Percentiles rank a stretch among this genome's conserved stretches.
phyloP scores from a whole-genome alignment of 1,140 invertebrate species.

The Ooceraea biroi region DNA sequence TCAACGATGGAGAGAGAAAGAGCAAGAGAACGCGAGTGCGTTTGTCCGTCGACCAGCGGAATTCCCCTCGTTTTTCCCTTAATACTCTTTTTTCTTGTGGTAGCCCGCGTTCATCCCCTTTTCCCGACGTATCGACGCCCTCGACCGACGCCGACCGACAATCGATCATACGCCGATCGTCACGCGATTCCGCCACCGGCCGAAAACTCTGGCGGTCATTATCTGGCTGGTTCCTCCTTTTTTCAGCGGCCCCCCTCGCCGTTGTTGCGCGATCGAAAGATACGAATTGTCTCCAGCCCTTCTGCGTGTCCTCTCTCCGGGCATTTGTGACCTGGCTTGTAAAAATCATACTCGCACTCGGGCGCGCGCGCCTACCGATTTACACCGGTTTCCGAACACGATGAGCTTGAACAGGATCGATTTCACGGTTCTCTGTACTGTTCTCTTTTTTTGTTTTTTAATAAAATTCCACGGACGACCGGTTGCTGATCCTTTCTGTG shows the following conservation, averaged over 20 bases:
- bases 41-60: slow-evolving; percentile 1
- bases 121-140: slow-evolving; percentile 43
- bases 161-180: slow-evolving; percentile 60
- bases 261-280: slow-evolving; percentile 19
- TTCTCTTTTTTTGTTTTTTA: slow-evolving; percentile 1
- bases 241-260: not conserved
- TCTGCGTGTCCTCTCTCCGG: not conserved
- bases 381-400: not conserved
- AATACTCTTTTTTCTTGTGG: slow-evolving; percentile 36
- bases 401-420: slow-evolving; percentile 21
- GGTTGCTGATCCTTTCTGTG: slow-evolving; percentile 5
- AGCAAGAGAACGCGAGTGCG: not conserved
- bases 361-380: not conserved
- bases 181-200: slow-evolving; percentile 37
- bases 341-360: slow-evolving; percentile 18
- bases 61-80: slow-evolving; percentile 47
- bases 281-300: slow-evolving; percentile 32
- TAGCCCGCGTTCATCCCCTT: slow-evolving; percentile 31
- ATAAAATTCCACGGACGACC: slow-evolving; percentile 19
- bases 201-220: slow-evolving; percentile 59
- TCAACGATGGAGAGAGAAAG: slow-evolving; percentile 19
- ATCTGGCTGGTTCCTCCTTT: slow-evolving; percentile 22
- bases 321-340: slow-evolving; percentile 13
- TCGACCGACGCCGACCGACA: slow-evolving; percentile 27
- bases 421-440: not conserved